Evolutionary conservation across 2,797 vertebrate genomes (phyloP), one percentile per base, ranked within the genome.

Genomic region (Scolopax rusticola): DNA sequence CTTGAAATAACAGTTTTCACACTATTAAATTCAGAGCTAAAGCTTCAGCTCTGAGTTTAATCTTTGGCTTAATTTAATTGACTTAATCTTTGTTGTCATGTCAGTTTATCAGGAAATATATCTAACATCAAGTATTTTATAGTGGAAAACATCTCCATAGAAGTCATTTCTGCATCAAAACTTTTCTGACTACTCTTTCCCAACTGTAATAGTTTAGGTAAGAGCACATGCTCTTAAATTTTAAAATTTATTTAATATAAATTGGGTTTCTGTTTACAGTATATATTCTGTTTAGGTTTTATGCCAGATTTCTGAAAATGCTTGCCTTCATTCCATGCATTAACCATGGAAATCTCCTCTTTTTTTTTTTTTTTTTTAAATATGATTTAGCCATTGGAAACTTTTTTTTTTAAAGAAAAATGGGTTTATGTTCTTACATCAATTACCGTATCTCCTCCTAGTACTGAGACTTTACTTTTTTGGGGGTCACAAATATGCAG

Each of bases 1-100:
- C 27, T 21, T 13, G 1, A 9, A 25, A 19, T 4, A 38, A 8
- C 30, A 3, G 8, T 1, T 50, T 32, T 50, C 48, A 2, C n/a
- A 1, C 56, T 4, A 0, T 12, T 32, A 2, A 41, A 30, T 63
- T 60, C 51, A 9, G 23, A 61, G 4, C 45, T 82, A 51, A 63
- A 56, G 32, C 28, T 81, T 36, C 27, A 11, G 20, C 25, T 64
- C n/a, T 38, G 3, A 24, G 20, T 12, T 41, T 56, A 30, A 59
- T 27, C 36, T 40, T 43, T 4, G 15, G 4, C 28, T 83, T 80
- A 3, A 36, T 50, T 61, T 17, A 8, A 8, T 78, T 38, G 19
- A 2, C 25, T 77, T 61, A 15, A 53, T 50, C 41, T 60, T 86
- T 51, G 36, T 56, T 41, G 28, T 48, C 20, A 4, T 54, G 32